phyloP scores from a whole-genome alignment of 1,140 invertebrate genomes.

The Danaus plexippus region DNA sequence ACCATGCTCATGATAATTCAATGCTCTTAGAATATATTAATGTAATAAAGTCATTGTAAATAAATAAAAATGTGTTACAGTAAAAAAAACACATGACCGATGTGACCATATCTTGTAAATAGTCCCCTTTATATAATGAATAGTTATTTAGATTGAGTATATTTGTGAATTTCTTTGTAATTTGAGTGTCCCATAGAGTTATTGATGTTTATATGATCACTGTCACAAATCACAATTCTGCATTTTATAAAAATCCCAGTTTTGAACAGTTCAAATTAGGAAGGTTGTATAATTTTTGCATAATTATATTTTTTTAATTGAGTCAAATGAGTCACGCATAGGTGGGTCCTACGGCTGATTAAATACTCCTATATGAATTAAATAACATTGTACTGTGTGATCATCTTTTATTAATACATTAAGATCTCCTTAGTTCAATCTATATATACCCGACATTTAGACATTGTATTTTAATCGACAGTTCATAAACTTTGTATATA shows the following conservation, averaged over 20 bases:
- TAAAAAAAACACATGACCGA: conserved; percentile 48
- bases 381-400: too few species aligned
- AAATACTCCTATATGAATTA: not conserved
- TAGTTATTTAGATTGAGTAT: conserved; percentile 61
- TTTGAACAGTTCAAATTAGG: conserved; percentile 50
- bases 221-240: conserved; percentile 71
- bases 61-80: conserved; percentile 65
- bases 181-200: conserved; percentile 60
- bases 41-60: conserved; percentile 68
- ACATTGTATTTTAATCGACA: not conserved
- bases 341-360: conserved; percentile 46
- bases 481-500: conserved; percentile 30
- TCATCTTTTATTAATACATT: too few species aligned
- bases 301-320: conserved; percentile 54
- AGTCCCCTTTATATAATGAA: conserved; percentile 69
- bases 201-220: conserved; percentile 61
- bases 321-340: conserved; percentile 47
- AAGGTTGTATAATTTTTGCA: conserved; percentile 51
- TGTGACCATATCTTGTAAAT: conserved; percentile 69
- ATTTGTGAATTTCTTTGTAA: conserved; percentile 71
- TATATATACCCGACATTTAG: too few species aligned
- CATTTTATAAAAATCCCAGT: conserved; percentile 50
- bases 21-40: conserved; percentile 48
- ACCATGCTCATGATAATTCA: conserved; percentile 61
- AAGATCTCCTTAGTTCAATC: too few species aligned